Percentiles rank a stretch among this genome's conserved stretches.
phyloP scores from a whole-genome alignment of 2,797 vertebrate genomes.

The Microchirus variegatus region DNA sequence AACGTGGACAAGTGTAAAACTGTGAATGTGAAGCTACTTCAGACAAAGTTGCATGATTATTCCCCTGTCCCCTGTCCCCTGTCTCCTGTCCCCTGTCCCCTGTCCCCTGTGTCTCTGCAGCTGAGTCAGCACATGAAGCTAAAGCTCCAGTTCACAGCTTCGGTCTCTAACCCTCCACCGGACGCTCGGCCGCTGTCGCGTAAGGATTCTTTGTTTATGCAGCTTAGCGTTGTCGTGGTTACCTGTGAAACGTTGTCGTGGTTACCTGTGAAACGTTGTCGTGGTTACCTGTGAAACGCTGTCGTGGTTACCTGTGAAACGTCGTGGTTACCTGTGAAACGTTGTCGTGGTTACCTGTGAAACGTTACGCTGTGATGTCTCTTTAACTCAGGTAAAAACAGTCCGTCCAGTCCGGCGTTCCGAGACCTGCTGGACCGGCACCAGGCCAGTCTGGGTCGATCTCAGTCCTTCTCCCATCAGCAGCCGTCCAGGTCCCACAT shows the following conservation, averaged over 20 bases:
- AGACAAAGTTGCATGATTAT: too few relatives aligned
- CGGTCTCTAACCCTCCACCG: conserved; percentile 87
- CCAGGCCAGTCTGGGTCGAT: conserved; percentile 87
- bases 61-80: too few relatives aligned
- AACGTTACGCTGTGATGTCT: background rate
- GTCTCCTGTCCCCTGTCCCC: too few relatives aligned
- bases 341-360: background rate
- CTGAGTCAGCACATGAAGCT: conserved; percentile 95
- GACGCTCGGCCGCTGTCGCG: conserved; percentile 89
- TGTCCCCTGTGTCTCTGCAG: conserved; percentile 57
- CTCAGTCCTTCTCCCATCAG: conserved; percentile 95
- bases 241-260: background rate
- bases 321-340: background rate
- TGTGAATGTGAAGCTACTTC: too few relatives aligned
- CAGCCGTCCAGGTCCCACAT: conserved; percentile 92
- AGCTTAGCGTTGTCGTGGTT: background rate
- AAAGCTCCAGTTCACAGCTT: conserved; percentile 94
- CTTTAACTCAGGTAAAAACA: conserved; percentile 80
- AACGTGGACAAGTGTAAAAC: too few relatives aligned
- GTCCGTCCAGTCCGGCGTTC: conserved; percentile 90
- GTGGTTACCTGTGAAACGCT: too few relatives aligned
- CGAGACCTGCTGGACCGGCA: conserved; percentile 88
- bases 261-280: background rate
- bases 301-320: background rate
- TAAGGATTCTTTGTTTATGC: conserved; percentile 33